Base-by-base conservation (phyloP, 2,888 invertebrate species). In the Crocallis elinguaria region DNA sequence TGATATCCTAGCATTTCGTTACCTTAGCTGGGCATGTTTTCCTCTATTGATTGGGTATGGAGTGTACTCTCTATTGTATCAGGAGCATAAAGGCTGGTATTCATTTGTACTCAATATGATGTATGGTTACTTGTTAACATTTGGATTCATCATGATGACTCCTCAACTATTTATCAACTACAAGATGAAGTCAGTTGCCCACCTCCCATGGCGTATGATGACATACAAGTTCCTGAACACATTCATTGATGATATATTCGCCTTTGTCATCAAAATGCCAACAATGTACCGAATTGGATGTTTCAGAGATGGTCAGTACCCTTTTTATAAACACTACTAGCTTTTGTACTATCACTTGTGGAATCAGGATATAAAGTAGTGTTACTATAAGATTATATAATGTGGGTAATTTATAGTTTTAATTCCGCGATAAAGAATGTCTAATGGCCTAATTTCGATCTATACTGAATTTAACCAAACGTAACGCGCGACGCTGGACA, bases 141-240 rank as follows among this genome's bases (percentile, higher is more conserved):
- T 99, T 84, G 98, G 99, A 57, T 99, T 99, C 83, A 99, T 99
- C 51, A 98, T 99, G 97, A 99, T 99, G 99, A 99, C 99, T n/a
- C 99, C 99, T 4, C 99, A 99, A 86, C 91, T 99, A 58, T 99
- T 99, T 81, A 99, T 99, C 70, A 99, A 99, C 92, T 99, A 99
- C 90, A 99, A 99, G 87, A 86, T 99, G 69, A 99, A 99, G 82
- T 99, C 99, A 12, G 99, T 99, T 1, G 99, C 99, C 7, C 99
- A 99, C 92, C 93, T 99, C 69, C 99, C 99, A 3, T 99, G 99
- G 99, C 94, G 99, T 56, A 99, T 99, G 99, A 95, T 99, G 94
- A 98, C 99, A 7, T 99, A 99, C 86, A 99, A 99, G 93, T 99
- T 99, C 84, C 94, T 99, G 52, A 99, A 99, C 85, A 99, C 99